These are phyloP conservation scores for Trachops cirrhosus DNA, from an alignment of 2,797 vertebrate species.

Conservation along the genomic window DNA sequence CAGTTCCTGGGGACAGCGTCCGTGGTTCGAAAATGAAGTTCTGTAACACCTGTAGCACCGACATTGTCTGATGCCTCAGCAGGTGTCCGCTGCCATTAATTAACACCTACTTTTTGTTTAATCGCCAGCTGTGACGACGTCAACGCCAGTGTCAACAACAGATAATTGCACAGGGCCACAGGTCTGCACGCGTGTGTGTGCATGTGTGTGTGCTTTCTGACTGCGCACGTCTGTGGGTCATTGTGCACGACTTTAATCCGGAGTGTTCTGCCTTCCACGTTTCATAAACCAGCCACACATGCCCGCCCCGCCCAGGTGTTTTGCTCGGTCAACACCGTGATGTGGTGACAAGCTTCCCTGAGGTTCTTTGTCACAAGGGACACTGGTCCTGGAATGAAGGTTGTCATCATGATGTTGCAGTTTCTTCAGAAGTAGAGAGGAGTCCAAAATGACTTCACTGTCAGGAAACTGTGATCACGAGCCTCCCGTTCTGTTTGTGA, in stretches of 20 bases:
- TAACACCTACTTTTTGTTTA: conserved; percentile 2
- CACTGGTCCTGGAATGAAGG: not conserved
- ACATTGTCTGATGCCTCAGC: not conserved
- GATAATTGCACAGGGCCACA: not conserved
- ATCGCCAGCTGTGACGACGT: not conserved
- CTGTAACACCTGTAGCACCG: not conserved
- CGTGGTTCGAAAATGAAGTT: not conserved
- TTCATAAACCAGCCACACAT: conserved; percentile 32
- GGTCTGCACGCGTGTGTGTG: not conserved
- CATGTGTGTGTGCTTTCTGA: not conserved
- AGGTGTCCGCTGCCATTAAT: not conserved
- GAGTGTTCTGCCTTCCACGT: not conserved
- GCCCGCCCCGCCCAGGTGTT: not conserved
- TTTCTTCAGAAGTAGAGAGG: conserved; percentile 4
- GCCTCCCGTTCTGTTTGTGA: not conserved
- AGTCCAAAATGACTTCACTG: not conserved
- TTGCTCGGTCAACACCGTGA: conserved; percentile 21
- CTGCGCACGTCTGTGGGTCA: not conserved
- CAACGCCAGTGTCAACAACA: not conserved
- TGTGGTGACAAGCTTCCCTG: no score
- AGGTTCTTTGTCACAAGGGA: conserved; percentile 8
- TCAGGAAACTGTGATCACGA: not conserved
- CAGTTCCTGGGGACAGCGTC: not conserved
- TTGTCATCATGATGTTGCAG: conserved; percentile 9
- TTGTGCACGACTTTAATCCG: not conserved